Evolutionary conservation across 2,888 invertebrate genomes (phyloP).

Genomic region (Lacanobia oleracea): DNA sequence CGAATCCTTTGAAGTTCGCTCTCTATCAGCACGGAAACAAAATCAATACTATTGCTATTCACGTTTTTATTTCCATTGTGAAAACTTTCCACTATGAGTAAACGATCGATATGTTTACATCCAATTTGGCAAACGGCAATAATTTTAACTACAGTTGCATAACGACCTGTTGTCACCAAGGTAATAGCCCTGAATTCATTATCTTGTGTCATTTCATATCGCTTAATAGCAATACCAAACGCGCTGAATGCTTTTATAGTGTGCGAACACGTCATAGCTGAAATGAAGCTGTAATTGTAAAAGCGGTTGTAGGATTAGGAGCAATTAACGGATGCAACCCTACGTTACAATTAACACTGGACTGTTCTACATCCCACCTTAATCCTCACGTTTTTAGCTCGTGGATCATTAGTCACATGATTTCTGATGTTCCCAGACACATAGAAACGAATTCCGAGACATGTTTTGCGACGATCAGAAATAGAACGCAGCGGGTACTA

Average conservation of each 20-base stretch:
- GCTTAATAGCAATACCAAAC: conserved; percentile 74
- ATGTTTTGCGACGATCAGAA: conserved; percentile 89
- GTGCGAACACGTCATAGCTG: conserved; percentile 70
- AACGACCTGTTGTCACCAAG: conserved; percentile 78
- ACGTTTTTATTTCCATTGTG: conserved; percentile 58
- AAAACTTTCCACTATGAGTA: conserved; percentile 71
- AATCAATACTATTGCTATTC: conserved; percentile 53
- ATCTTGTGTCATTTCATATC: conserved; percentile 76
- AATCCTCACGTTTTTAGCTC: conserved; percentile 73
- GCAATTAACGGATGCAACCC: conserved; percentile 63
- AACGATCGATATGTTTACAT: conserved; percentile 77
- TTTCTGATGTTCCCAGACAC: conserved; percentile 89
- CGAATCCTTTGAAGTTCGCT: conserved; percentile 46
- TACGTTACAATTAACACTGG: conserved; percentile 54
- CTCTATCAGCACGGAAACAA: conserved; percentile 29
- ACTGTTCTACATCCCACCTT: conserved; percentile 59
- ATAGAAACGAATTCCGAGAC: conserved; percentile 90
- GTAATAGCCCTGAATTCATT: conserved; percentile 80
- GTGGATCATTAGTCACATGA: conserved; percentile 88
- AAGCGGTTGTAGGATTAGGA: conserved; percentile 57
- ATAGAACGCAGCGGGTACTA: conserved; percentile 89
- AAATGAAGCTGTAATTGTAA: conserved; percentile 69
- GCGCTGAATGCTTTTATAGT: conserved; percentile 72
- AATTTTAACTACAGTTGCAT: conserved; percentile 78
- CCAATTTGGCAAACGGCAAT: conserved; percentile 78